These are phyloP conservation scores for Rhineura floridana DNA, from an alignment of 2,113 vertebrate species.

Conservation along the genomic window DNA sequence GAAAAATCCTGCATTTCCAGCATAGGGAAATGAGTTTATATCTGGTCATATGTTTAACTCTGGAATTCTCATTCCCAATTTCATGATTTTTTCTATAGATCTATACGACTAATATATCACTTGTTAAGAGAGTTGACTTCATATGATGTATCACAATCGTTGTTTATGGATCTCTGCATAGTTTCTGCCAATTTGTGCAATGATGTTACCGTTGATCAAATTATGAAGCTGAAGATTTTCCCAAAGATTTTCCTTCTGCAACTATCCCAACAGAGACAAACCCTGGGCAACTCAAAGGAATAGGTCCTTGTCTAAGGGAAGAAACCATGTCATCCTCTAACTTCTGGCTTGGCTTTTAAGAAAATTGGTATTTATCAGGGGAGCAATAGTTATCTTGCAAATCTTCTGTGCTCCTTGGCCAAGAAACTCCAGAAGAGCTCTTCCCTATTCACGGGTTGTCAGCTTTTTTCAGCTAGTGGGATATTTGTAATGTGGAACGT, in stretches of 20 bases:
- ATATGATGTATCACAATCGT: neutral
- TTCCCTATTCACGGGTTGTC: no score
- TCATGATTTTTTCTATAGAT: neutral
- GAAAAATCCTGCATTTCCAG: no score
- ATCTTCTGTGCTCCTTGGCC: neutral
- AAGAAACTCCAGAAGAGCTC: neutral
- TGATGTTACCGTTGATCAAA: neutral
- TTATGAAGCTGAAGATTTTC: neutral
- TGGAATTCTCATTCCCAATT: neutral
- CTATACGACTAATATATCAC: neutral
- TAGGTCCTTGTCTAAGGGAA: neutral
- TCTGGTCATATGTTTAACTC: neutral
- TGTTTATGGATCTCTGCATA: neutral
- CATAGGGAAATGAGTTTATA: no score
- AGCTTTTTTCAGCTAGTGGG: no score
- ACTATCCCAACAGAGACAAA: neutral
- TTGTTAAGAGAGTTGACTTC: neutral
- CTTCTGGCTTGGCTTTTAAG: neutral
- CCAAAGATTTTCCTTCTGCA: neutral
- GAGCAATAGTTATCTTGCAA: neutral
- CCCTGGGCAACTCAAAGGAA: neutral
- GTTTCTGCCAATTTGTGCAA: neutral
- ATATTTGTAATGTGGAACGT: no score
- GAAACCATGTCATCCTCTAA: neutral
- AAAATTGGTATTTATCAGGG: neutral